These are phyloP conservation scores for Brachyhypopomus gauderio DNA, from an alignment of 2,113 vertebrate genomes.

Conservation along the genomic window DNA sequence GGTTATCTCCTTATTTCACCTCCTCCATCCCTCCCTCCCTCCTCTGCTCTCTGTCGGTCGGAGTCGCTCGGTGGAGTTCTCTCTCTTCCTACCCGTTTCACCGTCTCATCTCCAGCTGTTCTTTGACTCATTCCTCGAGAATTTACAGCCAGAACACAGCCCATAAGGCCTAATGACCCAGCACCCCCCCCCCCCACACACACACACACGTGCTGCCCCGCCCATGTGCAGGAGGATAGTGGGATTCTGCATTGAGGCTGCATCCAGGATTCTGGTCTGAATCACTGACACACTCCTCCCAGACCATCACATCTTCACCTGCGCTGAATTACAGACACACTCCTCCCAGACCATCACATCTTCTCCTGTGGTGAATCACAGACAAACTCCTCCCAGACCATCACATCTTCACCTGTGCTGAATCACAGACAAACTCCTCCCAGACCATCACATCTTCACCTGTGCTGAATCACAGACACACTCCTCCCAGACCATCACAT, in stretches of 20 bases:
- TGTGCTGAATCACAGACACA: too few species aligned
- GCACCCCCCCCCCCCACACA: background rate
- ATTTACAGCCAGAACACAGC: constrained; percentile 2
- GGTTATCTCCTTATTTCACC: background rate
- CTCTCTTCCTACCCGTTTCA: background rate
- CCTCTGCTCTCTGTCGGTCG: background rate
- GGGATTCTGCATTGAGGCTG: background rate
- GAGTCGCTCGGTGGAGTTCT: background rate
- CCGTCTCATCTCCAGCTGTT: background rate
- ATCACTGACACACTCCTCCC: background rate
- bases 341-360: background rate
- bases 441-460: too few species aligned
- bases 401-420: too few species aligned
- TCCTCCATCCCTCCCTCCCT: background rate
- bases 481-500: too few species aligned
- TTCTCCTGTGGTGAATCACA: background rate
- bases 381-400: constrained; percentile 21
- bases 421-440: too few species aligned
- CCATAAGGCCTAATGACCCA: background rate
- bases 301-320: too few species aligned
- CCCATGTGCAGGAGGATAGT: background rate
- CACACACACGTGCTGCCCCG: background rate
- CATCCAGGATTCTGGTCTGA: background rate
- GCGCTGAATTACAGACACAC: constrained; percentile 32
- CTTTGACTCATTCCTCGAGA: background rate